Percentiles rank a stretch among this genome's conserved stretches.
Conservation (phyloP, 2,113 vertebrate species). For the Pterocles burchelli region DNA sequence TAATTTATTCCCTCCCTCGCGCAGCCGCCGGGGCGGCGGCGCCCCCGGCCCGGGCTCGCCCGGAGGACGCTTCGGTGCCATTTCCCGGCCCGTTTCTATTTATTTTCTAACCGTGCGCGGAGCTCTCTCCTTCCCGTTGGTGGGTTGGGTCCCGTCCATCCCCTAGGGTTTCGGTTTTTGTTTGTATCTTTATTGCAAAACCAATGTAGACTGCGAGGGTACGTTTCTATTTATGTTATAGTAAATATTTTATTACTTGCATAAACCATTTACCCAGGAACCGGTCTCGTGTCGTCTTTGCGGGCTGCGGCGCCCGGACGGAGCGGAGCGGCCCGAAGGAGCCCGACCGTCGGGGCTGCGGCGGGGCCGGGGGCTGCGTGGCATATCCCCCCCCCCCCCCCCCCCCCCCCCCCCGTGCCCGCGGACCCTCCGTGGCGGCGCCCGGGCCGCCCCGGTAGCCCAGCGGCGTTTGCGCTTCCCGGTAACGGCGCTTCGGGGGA, state of each 20-base stretch:
- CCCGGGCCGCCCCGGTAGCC: neutral
- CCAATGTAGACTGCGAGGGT: slow-evolving; percentile 96
- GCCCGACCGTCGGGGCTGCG: no score
- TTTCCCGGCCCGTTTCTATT: slow-evolving; percentile 89
- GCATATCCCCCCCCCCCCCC: no score
- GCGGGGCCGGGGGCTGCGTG: no score
- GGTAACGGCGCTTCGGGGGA: neutral
- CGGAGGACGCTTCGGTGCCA: neutral
- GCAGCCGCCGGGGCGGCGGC: neutral
- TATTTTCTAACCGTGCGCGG: slow-evolving; percentile 93
- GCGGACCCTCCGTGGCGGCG: neutral
- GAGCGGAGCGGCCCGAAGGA: no score
- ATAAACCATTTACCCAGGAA: slow-evolving; percentile 99
- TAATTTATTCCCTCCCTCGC: slow-evolving; percentile 70
- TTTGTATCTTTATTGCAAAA: slow-evolving; percentile 91
- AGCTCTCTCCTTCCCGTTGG: slow-evolving; percentile 81
- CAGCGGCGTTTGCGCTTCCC: neutral
- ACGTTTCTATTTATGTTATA: slow-evolving; percentile 99
- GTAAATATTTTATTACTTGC: slow-evolving; percentile 99
- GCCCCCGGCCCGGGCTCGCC: neutral
- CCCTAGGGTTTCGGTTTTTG: slow-evolving; percentile 83
- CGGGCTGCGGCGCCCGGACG: neutral
- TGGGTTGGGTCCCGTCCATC: slow-evolving; percentile 67
- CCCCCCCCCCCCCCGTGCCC: no score
- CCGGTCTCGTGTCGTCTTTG: slow-evolving; percentile 91